Evolutionary conservation across 2,113 vertebrate species (phyloP).

Genomic region (Cyanoramphus novaezelandiae): DNA sequence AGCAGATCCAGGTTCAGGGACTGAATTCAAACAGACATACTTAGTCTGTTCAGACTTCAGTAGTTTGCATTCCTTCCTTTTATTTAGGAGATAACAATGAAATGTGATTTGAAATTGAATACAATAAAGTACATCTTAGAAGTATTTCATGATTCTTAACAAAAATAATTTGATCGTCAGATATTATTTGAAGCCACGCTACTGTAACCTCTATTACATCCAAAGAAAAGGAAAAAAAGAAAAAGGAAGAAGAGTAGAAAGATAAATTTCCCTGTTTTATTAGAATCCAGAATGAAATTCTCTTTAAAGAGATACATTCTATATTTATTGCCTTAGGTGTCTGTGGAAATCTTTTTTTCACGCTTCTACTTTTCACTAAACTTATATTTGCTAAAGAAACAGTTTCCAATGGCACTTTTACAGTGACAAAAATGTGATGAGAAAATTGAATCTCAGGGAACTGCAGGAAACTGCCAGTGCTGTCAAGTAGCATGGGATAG

Average conservation of each 20-base stretch:
- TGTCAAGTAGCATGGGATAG: not conserved
- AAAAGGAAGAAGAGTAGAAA: not conserved
- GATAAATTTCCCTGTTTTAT: constrained; percentile 51
- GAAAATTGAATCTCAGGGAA: not conserved
- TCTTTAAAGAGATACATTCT: constrained; percentile 26
- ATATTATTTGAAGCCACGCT: constrained; percentile 39
- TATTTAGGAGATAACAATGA: constrained; percentile 63
- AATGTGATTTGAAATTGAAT: constrained; percentile 52
- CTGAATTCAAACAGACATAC: constrained; percentile 16
- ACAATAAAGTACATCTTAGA: constrained; percentile 37
- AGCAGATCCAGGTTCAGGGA: constrained; percentile 6
- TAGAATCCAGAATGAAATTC: not conserved
- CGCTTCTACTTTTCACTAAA: not conserved
- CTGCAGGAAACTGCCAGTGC: not conserved
- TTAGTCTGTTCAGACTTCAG: not conserved
- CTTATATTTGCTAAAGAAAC: not conserved
- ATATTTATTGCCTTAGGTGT: constrained; percentile 34
- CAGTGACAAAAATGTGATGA: not conserved
- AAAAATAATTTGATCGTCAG: constrained; percentile 61
- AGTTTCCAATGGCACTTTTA: not conserved
- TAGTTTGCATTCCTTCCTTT: constrained; percentile 7
- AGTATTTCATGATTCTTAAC: constrained; percentile 38
- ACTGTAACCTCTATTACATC: constrained; percentile 32
- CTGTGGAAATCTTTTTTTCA: constrained; percentile 1
- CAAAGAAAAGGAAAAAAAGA: rapidly evolving